Evolutionary conservation across 1,140 invertebrate species (phyloP).

Genomic region (Penaeus japonicus): DNA sequence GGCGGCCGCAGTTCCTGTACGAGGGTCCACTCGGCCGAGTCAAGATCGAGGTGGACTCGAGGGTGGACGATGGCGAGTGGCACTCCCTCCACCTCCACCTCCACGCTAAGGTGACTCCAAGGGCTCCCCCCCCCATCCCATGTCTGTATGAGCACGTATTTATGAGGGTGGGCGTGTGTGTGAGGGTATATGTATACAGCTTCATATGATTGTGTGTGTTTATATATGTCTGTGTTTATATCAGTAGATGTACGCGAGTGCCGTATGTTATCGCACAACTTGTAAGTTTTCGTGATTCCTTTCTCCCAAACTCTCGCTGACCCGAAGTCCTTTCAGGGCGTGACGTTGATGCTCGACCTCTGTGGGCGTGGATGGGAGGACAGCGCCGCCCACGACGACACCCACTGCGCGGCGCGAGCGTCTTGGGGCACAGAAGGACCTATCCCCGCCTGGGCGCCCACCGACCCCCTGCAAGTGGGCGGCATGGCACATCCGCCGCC

Average conservation of each 20-base stretch:
- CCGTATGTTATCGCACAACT: too few relatives aligned
- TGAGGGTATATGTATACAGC: too few relatives aligned
- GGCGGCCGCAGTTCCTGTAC: slow-evolving; percentile 2
- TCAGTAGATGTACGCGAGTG: too few relatives aligned
- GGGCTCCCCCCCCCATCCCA: too few relatives aligned
- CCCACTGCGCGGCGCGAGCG: slow-evolving; percentile 20
- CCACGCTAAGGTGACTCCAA: not conserved
- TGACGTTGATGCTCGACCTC: slow-evolving; percentile 30
- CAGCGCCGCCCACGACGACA: not conserved
- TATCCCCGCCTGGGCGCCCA: not conserved
- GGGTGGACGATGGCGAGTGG: slow-evolving; percentile 25
- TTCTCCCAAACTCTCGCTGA: too few relatives aligned
- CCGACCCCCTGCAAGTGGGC: slow-evolving; percentile 20
- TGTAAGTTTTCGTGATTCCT: too few relatives aligned
- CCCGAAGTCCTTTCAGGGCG: not conserved
- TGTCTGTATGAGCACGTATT: too few relatives aligned
- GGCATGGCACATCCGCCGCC: slow-evolving; percentile 26
- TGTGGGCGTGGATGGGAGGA: slow-evolving; percentile 28
- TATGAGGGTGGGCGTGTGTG: too few relatives aligned
- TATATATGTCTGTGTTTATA: too few relatives aligned
- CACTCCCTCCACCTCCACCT: slow-evolving; percentile 4
- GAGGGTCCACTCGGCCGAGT: slow-evolving; percentile 6
- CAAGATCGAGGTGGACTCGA: not conserved
- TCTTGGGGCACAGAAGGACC: not conserved
- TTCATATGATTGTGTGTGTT: too few relatives aligned